These are phyloP conservation scores for Perca fluviatilis DNA, from an alignment of 2,113 vertebrate genomes.

Conservation along the genomic window DNA sequence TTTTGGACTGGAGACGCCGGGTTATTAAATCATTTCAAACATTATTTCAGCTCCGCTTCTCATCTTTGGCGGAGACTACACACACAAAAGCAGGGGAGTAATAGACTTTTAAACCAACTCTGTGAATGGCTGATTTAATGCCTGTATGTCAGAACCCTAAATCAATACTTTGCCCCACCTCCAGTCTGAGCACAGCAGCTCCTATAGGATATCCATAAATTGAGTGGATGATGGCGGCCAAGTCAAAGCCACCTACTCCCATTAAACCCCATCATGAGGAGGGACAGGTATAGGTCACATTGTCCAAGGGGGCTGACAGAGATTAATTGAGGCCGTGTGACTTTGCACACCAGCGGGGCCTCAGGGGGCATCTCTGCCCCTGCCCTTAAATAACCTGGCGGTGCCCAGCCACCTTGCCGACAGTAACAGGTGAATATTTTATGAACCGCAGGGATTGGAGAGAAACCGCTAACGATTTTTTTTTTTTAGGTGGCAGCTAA, in stretches of 20 bases:
- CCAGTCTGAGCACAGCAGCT: slow-evolving; percentile 39
- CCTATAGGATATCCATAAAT: slow-evolving; percentile 76
- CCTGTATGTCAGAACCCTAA: slow-evolving; percentile 46
- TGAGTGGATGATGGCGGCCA: slow-evolving; percentile 56
- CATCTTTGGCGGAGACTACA: not conserved
- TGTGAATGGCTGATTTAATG: slow-evolving; percentile 60
- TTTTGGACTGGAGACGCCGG: not conserved
- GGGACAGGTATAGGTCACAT: slow-evolving; percentile 75
- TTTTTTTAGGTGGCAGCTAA: slow-evolving; percentile 36
- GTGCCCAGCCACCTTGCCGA: slow-evolving; percentile 45
- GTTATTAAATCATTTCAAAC: slow-evolving; percentile 55
- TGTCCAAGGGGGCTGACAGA: slow-evolving; percentile 68
- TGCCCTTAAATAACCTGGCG: slow-evolving; percentile 57
- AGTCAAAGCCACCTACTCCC: slow-evolving; percentile 66
- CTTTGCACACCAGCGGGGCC: slow-evolving; percentile 36
- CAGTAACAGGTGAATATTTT: slow-evolving; percentile 79
- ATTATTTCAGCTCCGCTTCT: slow-evolving; percentile 47
- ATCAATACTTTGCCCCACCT: slow-evolving; percentile 62
- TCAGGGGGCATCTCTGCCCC: slow-evolving; percentile 25
- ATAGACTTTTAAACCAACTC: slow-evolving; percentile 65
- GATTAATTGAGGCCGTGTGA: slow-evolving; percentile 74
- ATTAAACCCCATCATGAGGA: slow-evolving; percentile 64
- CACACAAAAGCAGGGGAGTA: slow-evolving; percentile 36
- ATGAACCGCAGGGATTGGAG: slow-evolving; percentile 62
- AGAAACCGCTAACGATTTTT: slow-evolving; percentile 50